phyloP scores from a whole-genome alignment of 2,888 invertebrate genomes.

The Criorhina ranunculi region DNA sequence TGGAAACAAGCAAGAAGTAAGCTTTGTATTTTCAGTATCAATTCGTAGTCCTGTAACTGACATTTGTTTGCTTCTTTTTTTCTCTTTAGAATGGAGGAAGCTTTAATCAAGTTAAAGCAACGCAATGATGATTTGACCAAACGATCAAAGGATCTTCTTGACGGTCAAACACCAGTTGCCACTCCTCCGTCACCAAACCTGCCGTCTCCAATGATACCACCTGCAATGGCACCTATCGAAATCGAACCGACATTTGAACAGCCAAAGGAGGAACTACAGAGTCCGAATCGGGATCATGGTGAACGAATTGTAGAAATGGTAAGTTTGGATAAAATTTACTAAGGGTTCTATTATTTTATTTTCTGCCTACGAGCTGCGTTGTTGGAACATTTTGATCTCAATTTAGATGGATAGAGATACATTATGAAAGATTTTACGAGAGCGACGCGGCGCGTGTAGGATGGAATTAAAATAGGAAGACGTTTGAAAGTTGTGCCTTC shows the following conservation, averaged over 20 bases:
- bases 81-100: conserved; percentile 83
- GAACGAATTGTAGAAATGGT: conserved; percentile 85
- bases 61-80: not conserved
- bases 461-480: not conserved
- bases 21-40: conserved; percentile 6
- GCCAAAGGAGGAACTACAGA: conserved; percentile 81
- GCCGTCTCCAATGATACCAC: conserved; percentile 74
- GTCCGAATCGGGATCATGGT: conserved; percentile 82
- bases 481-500: conserved; percentile 15
- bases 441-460: not conserved
- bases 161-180: conserved; percentile 79
- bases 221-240: conserved; percentile 45
- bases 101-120: conserved; percentile 83
- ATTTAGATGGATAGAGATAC: not conserved
- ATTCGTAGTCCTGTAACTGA: not conserved
- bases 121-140: conserved; percentile 83
- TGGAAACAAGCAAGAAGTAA: conserved; percentile 84
- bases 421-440: not conserved
- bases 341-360: not conserved
- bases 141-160: conserved; percentile 81
- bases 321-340: conserved; percentile 70
- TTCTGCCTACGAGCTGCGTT: not conserved
- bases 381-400: not conserved
- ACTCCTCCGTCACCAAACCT: conserved; percentile 20
- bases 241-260: conserved; percentile 80